Percentiles rank a stretch among this genome's conserved stretches.
Conservation (phyloP, 1,140 invertebrate species). For the Phthorimaea operculella region DNA sequence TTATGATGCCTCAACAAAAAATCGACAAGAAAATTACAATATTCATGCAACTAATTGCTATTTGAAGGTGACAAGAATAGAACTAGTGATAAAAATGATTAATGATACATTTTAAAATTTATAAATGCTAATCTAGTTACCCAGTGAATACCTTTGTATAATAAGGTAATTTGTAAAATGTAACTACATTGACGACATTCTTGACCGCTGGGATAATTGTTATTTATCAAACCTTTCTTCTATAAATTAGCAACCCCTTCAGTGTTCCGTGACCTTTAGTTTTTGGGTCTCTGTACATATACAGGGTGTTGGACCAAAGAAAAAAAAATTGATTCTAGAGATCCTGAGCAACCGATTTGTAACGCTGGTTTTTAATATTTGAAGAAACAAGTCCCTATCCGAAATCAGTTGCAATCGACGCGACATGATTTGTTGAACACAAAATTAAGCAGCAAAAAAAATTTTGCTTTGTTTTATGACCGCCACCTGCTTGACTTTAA, state of each 20-base stretch:
- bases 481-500: too few relatives aligned
- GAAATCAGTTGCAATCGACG: too few relatives aligned
- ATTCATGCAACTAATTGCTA: background rate
- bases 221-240: slow-evolving; percentile 27
- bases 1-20: background rate
- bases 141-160: slow-evolving; percentile 34
- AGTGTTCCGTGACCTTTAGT: background rate
- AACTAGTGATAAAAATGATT: slow-evolving; percentile 29
- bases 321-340: too few relatives aligned
- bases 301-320: too few relatives aligned
- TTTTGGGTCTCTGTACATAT: too few relatives aligned
- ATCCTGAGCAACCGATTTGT: too few relatives aligned
- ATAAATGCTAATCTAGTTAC: slow-evolving; percentile 36
- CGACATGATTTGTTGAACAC: too few relatives aligned
- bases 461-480: too few relatives aligned
- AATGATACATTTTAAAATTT: slow-evolving; percentile 35
- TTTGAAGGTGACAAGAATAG: background rate
- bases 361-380: too few relatives aligned
- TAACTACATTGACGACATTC: slow-evolving; percentile 35
- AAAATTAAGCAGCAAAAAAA: too few relatives aligned
- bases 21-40: background rate
- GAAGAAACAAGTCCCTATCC: too few relatives aligned
- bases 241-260: slow-evolving; percentile 3
- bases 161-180: slow-evolving; percentile 41
- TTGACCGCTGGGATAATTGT: slow-evolving; percentile 17